A percentile compares a stretch with the other conserved stretches of the same genome.
Evolutionary conservation across 2,113 vertebrate genomes (phyloP).

Genomic region (Thomomys bottae): DNA sequence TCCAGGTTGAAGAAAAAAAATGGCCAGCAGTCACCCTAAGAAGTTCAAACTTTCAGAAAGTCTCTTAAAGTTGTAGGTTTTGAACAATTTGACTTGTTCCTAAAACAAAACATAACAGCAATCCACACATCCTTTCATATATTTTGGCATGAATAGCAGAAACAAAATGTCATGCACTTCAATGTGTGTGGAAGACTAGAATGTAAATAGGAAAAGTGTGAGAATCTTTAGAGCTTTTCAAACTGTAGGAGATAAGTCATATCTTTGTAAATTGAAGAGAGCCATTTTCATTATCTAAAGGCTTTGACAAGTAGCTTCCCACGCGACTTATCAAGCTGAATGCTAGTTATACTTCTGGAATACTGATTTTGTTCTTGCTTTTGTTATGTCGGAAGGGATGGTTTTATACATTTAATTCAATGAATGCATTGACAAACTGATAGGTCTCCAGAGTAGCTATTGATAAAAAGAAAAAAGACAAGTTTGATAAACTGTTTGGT

Average conservation of each 20-base stretch:
- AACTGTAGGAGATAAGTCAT: slow-evolving; percentile 72
- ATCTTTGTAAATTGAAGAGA: slow-evolving; percentile 76
- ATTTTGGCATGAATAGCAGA: slow-evolving; percentile 54
- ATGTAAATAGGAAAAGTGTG: slow-evolving; percentile 74
- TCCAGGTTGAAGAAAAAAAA: slow-evolving; percentile 38
- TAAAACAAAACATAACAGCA: slow-evolving; percentile 34
- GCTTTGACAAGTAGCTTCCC: slow-evolving; percentile 81
- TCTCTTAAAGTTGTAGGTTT: slow-evolving; percentile 49
- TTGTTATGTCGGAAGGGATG: slow-evolving; percentile 73
- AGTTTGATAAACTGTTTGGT: not conserved
- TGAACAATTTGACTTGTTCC: slow-evolving; percentile 42
- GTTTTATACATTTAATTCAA: slow-evolving; percentile 77
- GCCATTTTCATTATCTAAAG: slow-evolving; percentile 79
- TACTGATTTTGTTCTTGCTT: slow-evolving; percentile 76
- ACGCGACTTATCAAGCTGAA: slow-evolving; percentile 74
- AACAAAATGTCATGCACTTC: slow-evolving; percentile 59
- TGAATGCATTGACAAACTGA: slow-evolving; percentile 70
- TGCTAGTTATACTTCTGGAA: slow-evolving; percentile 74
- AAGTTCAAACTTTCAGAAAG: slow-evolving; percentile 37
- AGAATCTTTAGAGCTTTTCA: slow-evolving; percentile 69
- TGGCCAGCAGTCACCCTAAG: not conserved
- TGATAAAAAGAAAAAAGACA: slow-evolving; percentile 29
- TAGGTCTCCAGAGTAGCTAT: slow-evolving; percentile 70
- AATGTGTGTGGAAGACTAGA: slow-evolving; percentile 53
- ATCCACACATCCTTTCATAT: slow-evolving; percentile 25